Evolutionary conservation across 2,113 vertebrate species (phyloP).

Genomic region (Oreochromis aureus): DNA sequence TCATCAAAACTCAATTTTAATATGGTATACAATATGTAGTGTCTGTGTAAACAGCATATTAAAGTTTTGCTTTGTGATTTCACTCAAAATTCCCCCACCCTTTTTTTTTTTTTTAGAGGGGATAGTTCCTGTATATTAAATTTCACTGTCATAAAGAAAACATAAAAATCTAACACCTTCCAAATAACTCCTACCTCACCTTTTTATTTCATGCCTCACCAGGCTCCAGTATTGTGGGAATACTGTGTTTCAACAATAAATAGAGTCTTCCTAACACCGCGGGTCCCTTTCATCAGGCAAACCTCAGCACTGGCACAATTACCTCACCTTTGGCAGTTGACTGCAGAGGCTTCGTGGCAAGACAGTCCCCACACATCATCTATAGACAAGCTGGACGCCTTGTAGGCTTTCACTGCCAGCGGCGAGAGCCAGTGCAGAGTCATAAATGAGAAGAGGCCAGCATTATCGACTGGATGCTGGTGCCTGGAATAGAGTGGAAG

Average conservation of each 20-base stretch:
- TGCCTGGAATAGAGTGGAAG: constrained; percentile 62
- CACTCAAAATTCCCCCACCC: background rate
- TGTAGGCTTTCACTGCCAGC: constrained; percentile 71
- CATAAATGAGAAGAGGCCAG: constrained; percentile 81
- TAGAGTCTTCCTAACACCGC: background rate
- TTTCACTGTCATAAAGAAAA: background rate
- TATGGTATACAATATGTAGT: background rate
- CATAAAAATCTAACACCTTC: background rate
- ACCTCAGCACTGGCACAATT: background rate
- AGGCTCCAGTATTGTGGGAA: background rate
- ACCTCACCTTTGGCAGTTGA: constrained; percentile 76
- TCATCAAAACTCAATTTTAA: background rate
- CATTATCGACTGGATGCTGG: constrained; percentile 82
- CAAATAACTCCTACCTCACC: background rate
- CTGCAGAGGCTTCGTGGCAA: constrained; percentile 74
- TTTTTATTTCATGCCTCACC: background rate
- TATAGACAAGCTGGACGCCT: constrained; percentile 60
- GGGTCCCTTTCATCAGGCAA: background rate
- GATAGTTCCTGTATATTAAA: background rate
- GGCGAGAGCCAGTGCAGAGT: constrained; percentile 79
- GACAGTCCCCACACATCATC: constrained; percentile 78
- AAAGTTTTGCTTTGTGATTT: background rate
- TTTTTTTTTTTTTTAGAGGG: background rate
- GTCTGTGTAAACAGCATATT: background rate
- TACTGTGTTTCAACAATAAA: background rate